Conservation (phyloP, 2,888 invertebrate genomes). For the Trachelus troglodyta region DNA sequence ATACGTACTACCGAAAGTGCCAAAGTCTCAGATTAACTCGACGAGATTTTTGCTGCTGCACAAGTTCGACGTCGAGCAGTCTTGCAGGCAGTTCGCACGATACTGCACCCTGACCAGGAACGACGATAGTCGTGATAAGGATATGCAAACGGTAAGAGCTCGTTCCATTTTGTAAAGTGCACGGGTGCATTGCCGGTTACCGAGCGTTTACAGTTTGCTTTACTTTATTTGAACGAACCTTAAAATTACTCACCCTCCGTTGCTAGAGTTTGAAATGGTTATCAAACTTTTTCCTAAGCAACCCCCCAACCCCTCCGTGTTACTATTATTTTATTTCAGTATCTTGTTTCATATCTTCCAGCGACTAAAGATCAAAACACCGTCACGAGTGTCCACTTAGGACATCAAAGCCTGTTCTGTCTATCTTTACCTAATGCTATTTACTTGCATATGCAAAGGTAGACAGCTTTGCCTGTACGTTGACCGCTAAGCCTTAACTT, state of each 20-base stretch:
- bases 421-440: not conserved
- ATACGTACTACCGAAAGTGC: slow-evolving; percentile 56
- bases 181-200: not conserved
- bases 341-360: not conserved
- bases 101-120: slow-evolving; percentile 33
- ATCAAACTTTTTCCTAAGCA: too few species aligned
- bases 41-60: slow-evolving; percentile 49
- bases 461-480: not conserved
- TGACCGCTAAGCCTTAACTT: not conserved
- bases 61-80: slow-evolving; percentile 53
- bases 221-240: not conserved
- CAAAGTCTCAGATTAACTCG: slow-evolving; percentile 46
- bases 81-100: slow-evolving; percentile 52
- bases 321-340: not conserved
- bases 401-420: not conserved
- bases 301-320: not conserved
- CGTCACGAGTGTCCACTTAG: not conserved
- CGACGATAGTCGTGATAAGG: not conserved
- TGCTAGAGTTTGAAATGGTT: not conserved
- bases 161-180: not conserved
- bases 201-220: not conserved
- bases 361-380: not conserved
- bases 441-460: not conserved
- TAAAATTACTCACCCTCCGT: not conserved
- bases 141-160: not conserved